These are phyloP conservation scores for Brachyrhaphis roseni DNA, from an alignment of 2,797 vertebrate species.

Conservation along the genomic window DNA sequence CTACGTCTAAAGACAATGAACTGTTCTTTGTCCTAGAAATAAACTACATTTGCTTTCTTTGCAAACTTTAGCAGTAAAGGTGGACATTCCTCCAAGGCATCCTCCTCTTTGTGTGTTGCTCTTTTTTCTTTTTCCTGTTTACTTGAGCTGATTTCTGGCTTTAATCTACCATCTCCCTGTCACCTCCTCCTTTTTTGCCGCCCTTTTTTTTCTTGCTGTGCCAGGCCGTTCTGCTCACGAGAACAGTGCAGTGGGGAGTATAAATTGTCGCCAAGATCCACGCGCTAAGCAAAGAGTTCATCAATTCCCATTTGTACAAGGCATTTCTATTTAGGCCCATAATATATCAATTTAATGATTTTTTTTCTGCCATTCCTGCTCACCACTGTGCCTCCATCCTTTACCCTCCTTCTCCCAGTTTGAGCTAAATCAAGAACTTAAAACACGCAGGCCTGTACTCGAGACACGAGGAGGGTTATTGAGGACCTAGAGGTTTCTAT, in stretches of 20 bases:
- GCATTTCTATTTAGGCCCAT: constrained; percentile 83
- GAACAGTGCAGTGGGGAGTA: constrained; percentile 50
- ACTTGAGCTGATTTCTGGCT: constrained; percentile 34
- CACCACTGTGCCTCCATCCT: constrained; percentile 21
- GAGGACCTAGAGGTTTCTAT: constrained; percentile 55
- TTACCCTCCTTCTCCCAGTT: constrained; percentile 31
- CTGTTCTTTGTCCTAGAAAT: constrained; percentile 55
- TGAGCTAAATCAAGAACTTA: constrained; percentile 70
- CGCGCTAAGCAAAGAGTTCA: constrained; percentile 76
- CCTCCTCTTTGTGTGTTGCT: constrained; percentile 45
- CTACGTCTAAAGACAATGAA: constrained; percentile 58
- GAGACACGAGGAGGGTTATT: constrained; percentile 50
- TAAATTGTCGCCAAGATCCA: constrained; percentile 68
- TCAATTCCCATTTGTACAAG: constrained; percentile 82
- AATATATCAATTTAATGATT: constrained; percentile 84
- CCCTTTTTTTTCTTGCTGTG: constrained; percentile 39
- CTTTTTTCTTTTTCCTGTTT: constrained; percentile 31
- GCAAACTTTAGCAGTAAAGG: constrained; percentile 69
- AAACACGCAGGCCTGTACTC: constrained; percentile 56
- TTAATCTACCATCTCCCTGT: constrained; percentile 52
- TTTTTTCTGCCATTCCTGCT: constrained; percentile 41
- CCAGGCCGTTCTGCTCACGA: constrained; percentile 65
- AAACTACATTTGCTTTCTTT: constrained; percentile 47
- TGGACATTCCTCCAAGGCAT: constrained; percentile 73
- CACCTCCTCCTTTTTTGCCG: constrained; percentile 21